Evolutionary conservation across 2,113 vertebrate genomes (phyloP).

Genomic region (Strix uralensis): DNA sequence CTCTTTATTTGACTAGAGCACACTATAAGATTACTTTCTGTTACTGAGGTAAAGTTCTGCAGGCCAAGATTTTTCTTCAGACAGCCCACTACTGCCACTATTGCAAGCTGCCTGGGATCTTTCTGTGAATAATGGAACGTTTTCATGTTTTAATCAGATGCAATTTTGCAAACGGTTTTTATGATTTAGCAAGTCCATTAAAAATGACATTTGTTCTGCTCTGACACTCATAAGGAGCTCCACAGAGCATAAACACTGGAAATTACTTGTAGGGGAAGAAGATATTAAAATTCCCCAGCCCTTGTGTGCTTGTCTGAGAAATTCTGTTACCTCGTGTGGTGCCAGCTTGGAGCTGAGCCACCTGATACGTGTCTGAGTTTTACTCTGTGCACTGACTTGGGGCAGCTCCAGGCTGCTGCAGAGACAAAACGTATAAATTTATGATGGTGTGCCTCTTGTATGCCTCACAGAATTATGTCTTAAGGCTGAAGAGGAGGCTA

Average conservation of each 20-base stretch:
- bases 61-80: constrained; percentile 2
- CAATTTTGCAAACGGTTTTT: constrained; percentile 77
- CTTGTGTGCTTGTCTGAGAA: constrained; percentile 58
- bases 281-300: constrained; percentile 74
- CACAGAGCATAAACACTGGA: constrained; percentile 78
- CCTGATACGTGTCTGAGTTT: not conserved
- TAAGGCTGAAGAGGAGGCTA: not conserved
- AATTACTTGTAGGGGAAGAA: constrained; percentile 76
- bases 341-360: constrained; percentile 53
- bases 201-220: constrained; percentile 82
- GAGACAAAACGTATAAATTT: not conserved
- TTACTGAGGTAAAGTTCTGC: not conserved
- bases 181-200: constrained; percentile 84
- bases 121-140: constrained; percentile 71
- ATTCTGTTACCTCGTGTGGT: constrained; percentile 32
- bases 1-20: not conserved
- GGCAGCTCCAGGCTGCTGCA: constrained; percentile 21
- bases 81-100: not conserved
- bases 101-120: not conserved
- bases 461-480: not conserved
- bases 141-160: constrained; percentile 79
- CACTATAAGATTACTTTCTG: not conserved
- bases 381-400: not conserved
- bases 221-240: constrained; percentile 76
- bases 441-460: not conserved